Conservation (phyloP, 1,140 invertebrate species). For the Drosophila mauritiana region DNA sequence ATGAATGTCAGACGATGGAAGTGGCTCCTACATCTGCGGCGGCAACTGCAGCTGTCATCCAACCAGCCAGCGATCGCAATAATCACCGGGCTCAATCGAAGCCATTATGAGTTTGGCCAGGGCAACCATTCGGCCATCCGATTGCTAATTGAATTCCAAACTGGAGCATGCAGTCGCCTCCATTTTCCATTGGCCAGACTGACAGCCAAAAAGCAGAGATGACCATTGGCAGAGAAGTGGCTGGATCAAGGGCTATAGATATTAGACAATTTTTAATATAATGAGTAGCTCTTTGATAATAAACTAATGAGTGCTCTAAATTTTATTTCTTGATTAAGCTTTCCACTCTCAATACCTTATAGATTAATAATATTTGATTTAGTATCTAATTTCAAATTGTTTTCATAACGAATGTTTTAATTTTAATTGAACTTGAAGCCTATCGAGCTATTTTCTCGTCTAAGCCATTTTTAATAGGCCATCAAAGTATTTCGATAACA, state of each 20-base stretch:
- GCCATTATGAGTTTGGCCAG: slow-evolving; percentile 31
- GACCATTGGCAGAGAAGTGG: background rate
- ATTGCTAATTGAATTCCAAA: slow-evolving; percentile 66
- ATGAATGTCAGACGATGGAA: slow-evolving; percentile 35
- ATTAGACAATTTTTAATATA: too few relatives aligned
- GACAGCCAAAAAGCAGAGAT: background rate
- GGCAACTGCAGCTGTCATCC: slow-evolving; percentile 52
- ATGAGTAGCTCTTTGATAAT: too few relatives aligned
- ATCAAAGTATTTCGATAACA: background rate
- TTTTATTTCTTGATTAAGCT: too few relatives aligned
- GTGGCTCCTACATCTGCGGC: slow-evolving; percentile 9
- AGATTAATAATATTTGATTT: too few relatives aligned
- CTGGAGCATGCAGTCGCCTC: slow-evolving; percentile 32
- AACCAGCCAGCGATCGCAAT: slow-evolving; percentile 42
- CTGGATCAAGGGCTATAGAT: background rate
- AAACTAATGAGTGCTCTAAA: too few relatives aligned
- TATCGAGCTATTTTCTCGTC: background rate
- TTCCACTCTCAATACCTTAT: too few relatives aligned
- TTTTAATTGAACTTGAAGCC: too few relatives aligned
- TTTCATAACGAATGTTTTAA: too few relatives aligned
- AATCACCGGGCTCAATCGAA: slow-evolving; percentile 62
- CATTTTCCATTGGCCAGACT: background rate
- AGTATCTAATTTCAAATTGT: too few relatives aligned
- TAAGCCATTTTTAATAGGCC: background rate
- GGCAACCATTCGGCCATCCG: slow-evolving; percentile 2